Conservation (phyloP, 2,113 vertebrate species). For the Actenoides lindsayi region DNA sequence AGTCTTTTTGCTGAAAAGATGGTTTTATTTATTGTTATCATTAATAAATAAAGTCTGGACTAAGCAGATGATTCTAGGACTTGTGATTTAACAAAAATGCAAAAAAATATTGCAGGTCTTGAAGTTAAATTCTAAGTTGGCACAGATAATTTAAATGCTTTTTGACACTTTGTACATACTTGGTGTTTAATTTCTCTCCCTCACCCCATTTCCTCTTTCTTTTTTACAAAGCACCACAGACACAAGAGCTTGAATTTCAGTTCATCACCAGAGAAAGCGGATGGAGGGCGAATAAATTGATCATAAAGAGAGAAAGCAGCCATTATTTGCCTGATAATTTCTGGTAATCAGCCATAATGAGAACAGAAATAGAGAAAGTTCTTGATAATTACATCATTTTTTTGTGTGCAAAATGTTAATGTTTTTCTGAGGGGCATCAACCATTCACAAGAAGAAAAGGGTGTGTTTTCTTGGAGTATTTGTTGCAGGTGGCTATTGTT, state of each 20-base stretch:
- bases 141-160: background rate
- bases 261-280: conserved; percentile 53
- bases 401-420: conserved; percentile 44
- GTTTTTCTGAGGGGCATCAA: conserved; percentile 22
- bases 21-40: background rate
- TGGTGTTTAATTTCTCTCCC: conserved; percentile 15
- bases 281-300: conserved; percentile 53
- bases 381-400: conserved; percentile 48
- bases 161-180: background rate
- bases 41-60: background rate
- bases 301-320: conserved; percentile 38
- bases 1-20: background rate
- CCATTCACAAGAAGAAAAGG: background rate
- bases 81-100: background rate
- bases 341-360: conserved; percentile 66
- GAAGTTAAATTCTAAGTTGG: background rate
- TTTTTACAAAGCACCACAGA: background rate
- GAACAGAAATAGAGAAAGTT: conserved; percentile 59
- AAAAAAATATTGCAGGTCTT: background rate
- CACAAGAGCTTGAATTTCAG: conserved; percentile 17
- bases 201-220: background rate
- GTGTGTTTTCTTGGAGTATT: background rate
- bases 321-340: conserved; percentile 62
- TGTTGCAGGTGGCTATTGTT: conserved; percentile 38
- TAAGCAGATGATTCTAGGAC: background rate